These are phyloP conservation scores for Pollenia amentaria DNA, from an alignment of 2,888 invertebrate genomes.

Conservation along the genomic window DNA sequence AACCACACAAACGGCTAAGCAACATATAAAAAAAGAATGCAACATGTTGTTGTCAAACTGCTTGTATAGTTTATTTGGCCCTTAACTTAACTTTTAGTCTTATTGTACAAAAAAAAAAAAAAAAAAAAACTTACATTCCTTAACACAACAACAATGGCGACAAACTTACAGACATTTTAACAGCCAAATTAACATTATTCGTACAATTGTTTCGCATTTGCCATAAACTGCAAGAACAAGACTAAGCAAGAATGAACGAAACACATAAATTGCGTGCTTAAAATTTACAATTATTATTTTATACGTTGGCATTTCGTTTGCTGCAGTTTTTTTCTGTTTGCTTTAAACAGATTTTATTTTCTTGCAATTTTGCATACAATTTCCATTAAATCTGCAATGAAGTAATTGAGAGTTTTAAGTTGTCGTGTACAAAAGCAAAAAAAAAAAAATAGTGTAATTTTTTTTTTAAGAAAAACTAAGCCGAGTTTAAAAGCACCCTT, in stretches of 20 bases:
- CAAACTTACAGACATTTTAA: constrained; percentile 45
- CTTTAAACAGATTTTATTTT: constrained; percentile 54
- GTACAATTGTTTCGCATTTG: constrained; percentile 43
- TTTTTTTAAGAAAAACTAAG: not conserved
- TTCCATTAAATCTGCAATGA: constrained; percentile 51
- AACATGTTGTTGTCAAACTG: no score
- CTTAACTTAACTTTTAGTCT: no score
- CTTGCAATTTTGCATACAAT: constrained; percentile 61
- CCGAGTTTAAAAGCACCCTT: not conserved
- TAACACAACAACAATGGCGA: constrained; percentile 40
- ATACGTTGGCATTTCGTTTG: constrained; percentile 50
- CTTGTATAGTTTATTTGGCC: no score
- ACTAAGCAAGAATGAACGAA: not conserved
- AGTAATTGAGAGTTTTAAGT: constrained; percentile 46
- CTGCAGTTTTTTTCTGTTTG: constrained; percentile 8
- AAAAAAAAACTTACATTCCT: no score
- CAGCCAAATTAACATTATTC: constrained; percentile 25
- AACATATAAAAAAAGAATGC: no score
- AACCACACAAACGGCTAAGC: no score
- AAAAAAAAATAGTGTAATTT: constrained; percentile 15
- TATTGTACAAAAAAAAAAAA: no score
- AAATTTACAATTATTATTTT: constrained; percentile 73
- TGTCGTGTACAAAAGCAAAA: constrained; percentile 16
- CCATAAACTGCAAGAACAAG: constrained; percentile 25
- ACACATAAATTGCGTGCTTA: constrained; percentile 74